A percentile compares a stretch with the other conserved stretches of the same genome.
phyloP scores from a whole-genome alignment of 2,888 invertebrate species.

The Ophonus ardosiacus region DNA sequence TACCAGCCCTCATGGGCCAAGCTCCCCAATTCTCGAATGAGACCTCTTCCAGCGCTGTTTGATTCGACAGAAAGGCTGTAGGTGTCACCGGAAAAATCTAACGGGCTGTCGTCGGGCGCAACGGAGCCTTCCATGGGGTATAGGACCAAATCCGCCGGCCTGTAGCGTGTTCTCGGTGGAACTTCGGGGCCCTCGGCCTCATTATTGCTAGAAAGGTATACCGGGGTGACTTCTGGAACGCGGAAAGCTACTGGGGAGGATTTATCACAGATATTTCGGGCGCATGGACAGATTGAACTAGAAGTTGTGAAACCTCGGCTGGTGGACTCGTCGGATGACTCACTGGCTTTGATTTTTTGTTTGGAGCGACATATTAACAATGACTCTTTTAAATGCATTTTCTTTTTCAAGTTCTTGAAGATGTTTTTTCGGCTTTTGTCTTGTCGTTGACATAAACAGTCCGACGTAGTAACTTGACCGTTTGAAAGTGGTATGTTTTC shows the following conservation, averaged over 20 bases:
- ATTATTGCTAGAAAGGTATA: slow-evolving; percentile 51
- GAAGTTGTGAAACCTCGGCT: slow-evolving; percentile 46
- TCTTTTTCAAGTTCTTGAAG: slow-evolving; percentile 60
- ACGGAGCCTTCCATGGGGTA: slow-evolving; percentile 44
- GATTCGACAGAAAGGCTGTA: slow-evolving; percentile 29
- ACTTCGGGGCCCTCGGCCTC: slow-evolving; percentile 36
- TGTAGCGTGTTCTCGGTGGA: slow-evolving; percentile 24
- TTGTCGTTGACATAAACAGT: slow-evolving; percentile 60
- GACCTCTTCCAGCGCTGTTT: slow-evolving; percentile 57
- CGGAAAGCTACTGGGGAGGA: slow-evolving; percentile 41
- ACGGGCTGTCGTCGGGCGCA: slow-evolving; percentile 44
- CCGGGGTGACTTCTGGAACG: slow-evolving; percentile 44
- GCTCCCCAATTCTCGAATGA: slow-evolving; percentile 71
- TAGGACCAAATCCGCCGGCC: slow-evolving; percentile 47
- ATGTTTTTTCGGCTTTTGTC: slow-evolving; percentile 58
- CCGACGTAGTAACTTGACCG: slow-evolving; percentile 38
- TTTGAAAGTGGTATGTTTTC: slow-evolving; percentile 51
- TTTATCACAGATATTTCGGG: slow-evolving; percentile 62
- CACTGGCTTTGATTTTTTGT: slow-evolving; percentile 56
- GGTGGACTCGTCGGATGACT: slow-evolving; percentile 56
- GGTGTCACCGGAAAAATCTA: slow-evolving; percentile 28
- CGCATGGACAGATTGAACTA: slow-evolving; percentile 41
- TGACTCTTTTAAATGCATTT: slow-evolving; percentile 60
- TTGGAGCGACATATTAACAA: slow-evolving; percentile 56
- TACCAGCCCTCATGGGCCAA: slow-evolving; percentile 83